Conservation (phyloP, 2,797 vertebrate genomes). For the Epinephelus malabaricus region DNA sequence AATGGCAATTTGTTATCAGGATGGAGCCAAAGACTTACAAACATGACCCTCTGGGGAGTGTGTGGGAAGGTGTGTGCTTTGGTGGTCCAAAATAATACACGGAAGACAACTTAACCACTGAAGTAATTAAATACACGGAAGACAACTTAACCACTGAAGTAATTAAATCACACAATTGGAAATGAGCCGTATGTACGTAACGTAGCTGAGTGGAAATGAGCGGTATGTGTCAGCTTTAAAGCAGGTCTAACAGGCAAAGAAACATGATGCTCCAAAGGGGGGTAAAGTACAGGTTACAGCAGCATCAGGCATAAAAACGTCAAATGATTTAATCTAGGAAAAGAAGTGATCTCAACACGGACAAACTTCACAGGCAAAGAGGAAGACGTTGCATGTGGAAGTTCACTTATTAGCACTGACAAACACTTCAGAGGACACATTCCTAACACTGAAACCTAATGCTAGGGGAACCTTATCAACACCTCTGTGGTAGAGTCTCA, state of each 20-base stretch:
- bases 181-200: neutral
- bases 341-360: neutral
- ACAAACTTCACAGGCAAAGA: neutral
- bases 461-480: neutral
- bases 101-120: neutral
- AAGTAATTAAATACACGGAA: constrained; percentile 5
- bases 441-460: neutral
- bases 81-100: constrained; percentile 3
- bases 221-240: neutral
- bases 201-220: neutral
- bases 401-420: neutral
- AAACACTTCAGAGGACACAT: neutral
- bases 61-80: neutral
- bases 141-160: neutral
- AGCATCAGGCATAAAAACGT: neutral
- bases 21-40: constrained; percentile 26
- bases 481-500: neutral
- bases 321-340: neutral
- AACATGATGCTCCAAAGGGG: neutral
- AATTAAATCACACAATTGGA: neutral
- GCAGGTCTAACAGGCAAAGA: neutral
- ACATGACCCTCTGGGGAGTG: constrained; percentile 17
- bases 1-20: constrained; percentile 53
- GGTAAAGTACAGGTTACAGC: neutral
- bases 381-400: neutral